These are phyloP conservation scores for Rhynchophorus ferrugineus DNA, from an alignment of 1,140 invertebrate species.

Conservation along the genomic window DNA sequence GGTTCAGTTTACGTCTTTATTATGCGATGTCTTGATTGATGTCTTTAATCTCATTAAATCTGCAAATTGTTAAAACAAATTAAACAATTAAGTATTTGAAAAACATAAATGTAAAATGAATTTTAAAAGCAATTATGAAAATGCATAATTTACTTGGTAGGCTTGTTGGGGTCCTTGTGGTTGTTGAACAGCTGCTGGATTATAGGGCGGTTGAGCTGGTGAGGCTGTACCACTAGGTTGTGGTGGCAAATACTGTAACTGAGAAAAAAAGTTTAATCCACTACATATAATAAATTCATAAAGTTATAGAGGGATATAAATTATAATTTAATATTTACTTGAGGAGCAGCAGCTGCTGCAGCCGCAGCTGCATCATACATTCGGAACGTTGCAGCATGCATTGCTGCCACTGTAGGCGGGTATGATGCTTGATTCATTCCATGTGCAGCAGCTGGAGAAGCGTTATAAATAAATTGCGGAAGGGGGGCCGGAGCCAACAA, in stretches of 20 bases:
- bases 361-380: constrained; percentile 23
- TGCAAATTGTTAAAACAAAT: not conserved
- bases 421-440: constrained; percentile 41
- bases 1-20: constrained; percentile 30
- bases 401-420: constrained; percentile 15
- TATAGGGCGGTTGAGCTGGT: constrained; percentile 54
- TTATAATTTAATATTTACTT: constrained; percentile 12
- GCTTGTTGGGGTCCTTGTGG: constrained; percentile 44
- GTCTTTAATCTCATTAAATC: not conserved
- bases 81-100: not conserved
- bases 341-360: constrained; percentile 35
- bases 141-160: constrained; percentile 31
- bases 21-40: constrained; percentile 30
- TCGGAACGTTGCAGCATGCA: constrained; percentile 17
- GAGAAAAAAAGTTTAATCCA: no score
- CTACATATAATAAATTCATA: not conserved
- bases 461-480: constrained; percentile 49
- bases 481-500: constrained; percentile 68
- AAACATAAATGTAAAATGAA: not conserved
- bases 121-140: not conserved
- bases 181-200: constrained; percentile 43
- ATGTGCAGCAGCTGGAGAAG: constrained; percentile 49
- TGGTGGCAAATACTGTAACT: constrained; percentile 56
- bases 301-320: not conserved
- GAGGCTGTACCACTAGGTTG: constrained; percentile 56